These are phyloP conservation scores for Rapana venosa DNA, from an alignment of 2,888 invertebrate species.

Conservation along the genomic window DNA sequence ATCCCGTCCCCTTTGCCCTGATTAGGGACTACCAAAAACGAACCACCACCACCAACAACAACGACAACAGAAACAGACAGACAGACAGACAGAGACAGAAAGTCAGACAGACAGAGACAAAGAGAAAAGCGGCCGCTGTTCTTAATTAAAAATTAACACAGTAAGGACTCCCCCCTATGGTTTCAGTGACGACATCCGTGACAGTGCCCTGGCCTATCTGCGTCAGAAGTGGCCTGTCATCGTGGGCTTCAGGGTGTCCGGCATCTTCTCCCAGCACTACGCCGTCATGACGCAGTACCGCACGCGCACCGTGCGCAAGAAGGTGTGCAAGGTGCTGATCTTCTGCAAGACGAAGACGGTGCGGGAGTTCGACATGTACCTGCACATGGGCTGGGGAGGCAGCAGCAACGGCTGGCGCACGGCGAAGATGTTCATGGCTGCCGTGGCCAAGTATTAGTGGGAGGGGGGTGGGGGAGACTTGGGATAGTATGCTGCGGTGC, in stretches of 20 bases:
- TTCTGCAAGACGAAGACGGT: constrained; percentile 34
- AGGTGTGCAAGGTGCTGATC: constrained; percentile 35
- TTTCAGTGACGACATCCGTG: constrained; percentile 35
- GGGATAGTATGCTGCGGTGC: no score
- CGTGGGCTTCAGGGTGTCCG: constrained; percentile 43
- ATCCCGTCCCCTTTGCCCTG: no score
- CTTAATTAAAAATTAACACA: no score
- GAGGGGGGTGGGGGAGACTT: background rate
- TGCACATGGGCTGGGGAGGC: constrained; percentile 51
- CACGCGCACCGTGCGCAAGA: constrained; percentile 20
- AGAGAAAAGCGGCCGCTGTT: no score
- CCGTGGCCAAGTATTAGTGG: constrained; percentile 38
- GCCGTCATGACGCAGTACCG: constrained; percentile 49
- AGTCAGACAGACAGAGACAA: no score
- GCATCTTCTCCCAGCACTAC: constrained; percentile 47
- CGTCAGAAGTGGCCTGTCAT: constrained; percentile 46
- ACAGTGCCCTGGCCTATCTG: constrained; percentile 29
- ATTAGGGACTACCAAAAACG: no score
- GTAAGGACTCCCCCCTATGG: no score
- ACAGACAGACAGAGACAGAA: no score
- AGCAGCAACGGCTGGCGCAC: constrained; percentile 41
- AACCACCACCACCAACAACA: no score
- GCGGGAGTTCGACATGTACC: constrained; percentile 46
- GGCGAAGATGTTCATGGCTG: constrained; percentile 47
- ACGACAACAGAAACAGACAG: no score